phyloP scores from a whole-genome alignment of 2,113 vertebrate genomes.

The Podilymbus podiceps region DNA sequence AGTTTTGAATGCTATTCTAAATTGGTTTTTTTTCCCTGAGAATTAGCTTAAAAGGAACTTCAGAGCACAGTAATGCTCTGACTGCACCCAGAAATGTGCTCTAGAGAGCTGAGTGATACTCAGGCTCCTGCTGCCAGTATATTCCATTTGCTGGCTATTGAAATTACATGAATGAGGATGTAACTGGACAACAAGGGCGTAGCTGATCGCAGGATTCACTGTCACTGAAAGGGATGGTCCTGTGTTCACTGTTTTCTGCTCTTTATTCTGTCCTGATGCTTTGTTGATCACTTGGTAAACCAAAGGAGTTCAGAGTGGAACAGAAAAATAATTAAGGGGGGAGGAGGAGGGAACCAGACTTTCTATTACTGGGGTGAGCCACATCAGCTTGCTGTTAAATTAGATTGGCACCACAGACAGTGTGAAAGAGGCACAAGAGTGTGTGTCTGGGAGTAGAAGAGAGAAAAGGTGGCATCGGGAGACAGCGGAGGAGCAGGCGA shows the following conservation, averaged over 20 bases:
- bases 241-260: background rate
- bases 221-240: background rate
- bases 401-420: background rate
- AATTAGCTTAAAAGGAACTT: background rate
- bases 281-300: background rate
- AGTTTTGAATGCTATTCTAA: background rate
- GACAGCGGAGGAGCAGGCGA: background rate
- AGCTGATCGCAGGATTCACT: background rate
- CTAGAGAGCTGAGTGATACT: accelerated
- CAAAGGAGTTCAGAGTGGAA: background rate
- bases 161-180: background rate
- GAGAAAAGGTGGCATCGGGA: background rate
- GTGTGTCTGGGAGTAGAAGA: background rate
- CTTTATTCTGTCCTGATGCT: background rate
- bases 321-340: background rate
- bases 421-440: background rate
- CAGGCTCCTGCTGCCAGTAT: accelerated
- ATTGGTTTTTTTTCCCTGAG: background rate
- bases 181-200: background rate
- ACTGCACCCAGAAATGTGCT: background rate
- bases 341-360: background rate
- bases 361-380: background rate
- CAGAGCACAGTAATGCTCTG: background rate
- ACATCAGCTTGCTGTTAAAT: background rate
- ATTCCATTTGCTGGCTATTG: background rate